Base-by-base conservation (phyloP, 2,797 vertebrate genomes). In the Halcyon badia region DNA sequence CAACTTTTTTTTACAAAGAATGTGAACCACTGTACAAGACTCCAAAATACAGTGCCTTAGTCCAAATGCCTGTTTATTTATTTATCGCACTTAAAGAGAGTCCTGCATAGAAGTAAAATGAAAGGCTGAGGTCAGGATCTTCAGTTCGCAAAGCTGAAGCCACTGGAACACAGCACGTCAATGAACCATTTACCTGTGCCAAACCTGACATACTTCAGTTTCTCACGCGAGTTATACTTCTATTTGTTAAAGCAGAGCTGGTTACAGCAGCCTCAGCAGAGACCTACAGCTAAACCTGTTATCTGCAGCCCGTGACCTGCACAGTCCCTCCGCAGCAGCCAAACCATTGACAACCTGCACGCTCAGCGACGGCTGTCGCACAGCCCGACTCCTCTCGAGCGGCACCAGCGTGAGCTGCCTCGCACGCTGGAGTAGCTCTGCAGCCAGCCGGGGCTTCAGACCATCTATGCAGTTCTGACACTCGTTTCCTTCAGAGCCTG, bases 341-440 rank as follows among this genome's bases (percentile, higher is more conserved):
- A 35, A 39, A 70, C 25, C 81, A n/a, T 28, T 83, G 89, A 60
- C 80, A 91, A 71, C 71, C 87, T 37, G 52, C 10, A 16, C 1
- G 57, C 66, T 57, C 13, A 61, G 89, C 89, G 35, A 15, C 48
- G 81, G 73, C 79, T 75, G 70, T 52, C 82, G 52, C 68, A 37
- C n/a, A 65, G 83, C 62, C 70, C 1, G 3, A 19, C 77, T 66
- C 11, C 85, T 83, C 71, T 83, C 83, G 26, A 35, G 56, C 39
- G 3, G 73, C 84, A 49, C 20, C 83, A 46, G 70, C 31, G 0
- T 11, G 79, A 91, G 89, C 82, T 17, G 73, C 70, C 65, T 95
- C 41, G 3, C 82, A 94, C 49, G 82, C 90, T 75, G 90, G 73
- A 96, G 94, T 96, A 96, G 81, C 61, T 69, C 28, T 44, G 87